Percentiles rank a stretch among this genome's conserved stretches.
These are phyloP conservation scores for Myrmophylax atrothorax DNA, from an alignment of 2,113 vertebrate species.

Conservation along the genomic window DNA sequence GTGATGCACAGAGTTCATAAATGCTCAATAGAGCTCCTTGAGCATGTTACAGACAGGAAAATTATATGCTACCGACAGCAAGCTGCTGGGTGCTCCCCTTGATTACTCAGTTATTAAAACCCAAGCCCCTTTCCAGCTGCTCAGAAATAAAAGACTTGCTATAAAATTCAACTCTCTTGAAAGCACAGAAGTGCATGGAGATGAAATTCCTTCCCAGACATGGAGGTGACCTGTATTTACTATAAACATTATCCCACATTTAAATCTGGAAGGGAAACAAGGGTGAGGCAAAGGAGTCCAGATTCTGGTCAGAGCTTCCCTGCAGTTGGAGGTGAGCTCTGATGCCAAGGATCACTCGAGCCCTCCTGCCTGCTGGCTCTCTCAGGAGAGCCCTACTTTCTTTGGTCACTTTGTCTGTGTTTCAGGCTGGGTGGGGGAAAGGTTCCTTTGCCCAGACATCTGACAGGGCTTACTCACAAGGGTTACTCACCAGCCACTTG, in stretches of 20 bases:
- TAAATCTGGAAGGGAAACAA: slow-evolving; percentile 34
- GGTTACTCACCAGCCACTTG: slow-evolving; percentile 53
- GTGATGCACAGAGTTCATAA: neutral
- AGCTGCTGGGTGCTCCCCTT: neutral
- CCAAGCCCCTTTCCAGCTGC: neutral
- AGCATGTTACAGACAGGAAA: neutral
- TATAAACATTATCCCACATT: neutral
- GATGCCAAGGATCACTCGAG: neutral
- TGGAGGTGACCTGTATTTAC: slow-evolving; percentile 9
- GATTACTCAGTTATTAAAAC: slow-evolving; percentile 26
- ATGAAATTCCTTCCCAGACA: neutral
- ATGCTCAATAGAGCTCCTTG: neutral
- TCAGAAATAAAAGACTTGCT: neutral
- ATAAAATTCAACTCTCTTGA: neutral
- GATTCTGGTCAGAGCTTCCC: neutral
- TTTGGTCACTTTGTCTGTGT: neutral
- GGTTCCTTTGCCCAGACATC: slow-evolving; percentile 22
- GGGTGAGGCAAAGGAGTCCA: neutral
- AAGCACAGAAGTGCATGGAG: neutral
- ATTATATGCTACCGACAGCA: neutral
- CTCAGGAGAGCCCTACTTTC: neutral
- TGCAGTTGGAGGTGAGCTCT: neutral
- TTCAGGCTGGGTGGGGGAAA: slow-evolving; percentile 32
- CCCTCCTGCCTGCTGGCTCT: neutral
- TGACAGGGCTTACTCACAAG: slow-evolving; percentile 51